Evolutionary conservation across 2,113 vertebrate species (phyloP).

Genomic region (Otocyon megalotis): DNA sequence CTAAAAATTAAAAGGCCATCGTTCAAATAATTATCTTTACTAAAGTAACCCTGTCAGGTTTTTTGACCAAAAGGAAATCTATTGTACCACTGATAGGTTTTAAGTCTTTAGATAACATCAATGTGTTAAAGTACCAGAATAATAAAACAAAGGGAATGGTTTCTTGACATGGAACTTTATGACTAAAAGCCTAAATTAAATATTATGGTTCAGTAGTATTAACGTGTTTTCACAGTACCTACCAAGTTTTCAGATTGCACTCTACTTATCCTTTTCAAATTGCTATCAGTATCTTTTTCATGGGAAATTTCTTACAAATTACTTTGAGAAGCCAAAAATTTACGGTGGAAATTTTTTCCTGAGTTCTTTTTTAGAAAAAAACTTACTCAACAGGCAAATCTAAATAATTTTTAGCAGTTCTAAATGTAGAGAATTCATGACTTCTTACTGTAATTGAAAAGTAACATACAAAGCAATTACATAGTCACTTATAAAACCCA

Average conservation of each 20-base stretch:
- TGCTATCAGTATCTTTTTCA: constrained; percentile 46
- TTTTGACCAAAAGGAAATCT: constrained; percentile 54
- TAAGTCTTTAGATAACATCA: constrained; percentile 56
- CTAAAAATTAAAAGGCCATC: constrained; percentile 19
- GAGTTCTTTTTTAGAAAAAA: constrained; percentile 53
- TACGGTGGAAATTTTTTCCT: not conserved
- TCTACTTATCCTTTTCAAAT: constrained; percentile 50
- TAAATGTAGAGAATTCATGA: constrained; percentile 68
- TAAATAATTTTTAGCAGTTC: constrained; percentile 70
- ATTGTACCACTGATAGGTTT: not conserved
- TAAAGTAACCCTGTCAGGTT: not conserved
- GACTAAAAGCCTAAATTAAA: constrained; percentile 69
- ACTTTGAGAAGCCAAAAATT: constrained; percentile 67
- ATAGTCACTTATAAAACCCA: constrained; percentile 78
- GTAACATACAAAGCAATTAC: constrained; percentile 71
- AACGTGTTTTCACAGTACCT: constrained; percentile 53
- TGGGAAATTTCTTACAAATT: constrained; percentile 57
- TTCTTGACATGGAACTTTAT: constrained; percentile 46
- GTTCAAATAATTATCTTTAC: constrained; percentile 39
- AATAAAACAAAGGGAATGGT: constrained; percentile 58
- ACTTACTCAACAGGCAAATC: constrained; percentile 66
- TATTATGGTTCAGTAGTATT: constrained; percentile 44
- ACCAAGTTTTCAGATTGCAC: constrained; percentile 56
- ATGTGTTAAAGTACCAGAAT: constrained; percentile 41
- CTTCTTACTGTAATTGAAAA: constrained; percentile 71